These are phyloP conservation scores for Heterochromis multidens DNA, from an alignment of 2,113 vertebrate genomes.

Conservation along the genomic window DNA sequence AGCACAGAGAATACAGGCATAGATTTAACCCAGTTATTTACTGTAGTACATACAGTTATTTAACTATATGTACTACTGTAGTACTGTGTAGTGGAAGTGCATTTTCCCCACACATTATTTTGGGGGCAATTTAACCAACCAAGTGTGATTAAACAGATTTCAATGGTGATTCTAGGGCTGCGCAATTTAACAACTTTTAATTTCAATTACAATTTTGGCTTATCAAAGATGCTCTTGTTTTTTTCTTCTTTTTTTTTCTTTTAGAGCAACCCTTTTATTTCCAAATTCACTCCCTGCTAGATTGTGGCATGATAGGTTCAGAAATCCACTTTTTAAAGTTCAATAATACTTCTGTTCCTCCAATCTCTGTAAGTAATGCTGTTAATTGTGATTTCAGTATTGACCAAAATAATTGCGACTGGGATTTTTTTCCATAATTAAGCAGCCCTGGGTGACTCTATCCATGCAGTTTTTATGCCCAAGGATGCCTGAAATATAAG, in stretches of 20 bases:
- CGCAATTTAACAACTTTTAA: background rate
- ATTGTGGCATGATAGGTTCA: background rate
- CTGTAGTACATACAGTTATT: too few species aligned
- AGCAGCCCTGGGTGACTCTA: background rate
- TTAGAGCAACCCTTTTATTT: fast-evolving
- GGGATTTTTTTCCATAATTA: background rate
- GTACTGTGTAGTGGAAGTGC: too few species aligned
- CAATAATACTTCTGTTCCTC: background rate
- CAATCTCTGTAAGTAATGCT: background rate
- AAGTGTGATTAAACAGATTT: background rate
- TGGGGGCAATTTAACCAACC: background rate
- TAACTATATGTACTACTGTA: too few species aligned
- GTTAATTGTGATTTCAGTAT: background rate
- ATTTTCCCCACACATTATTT: too few species aligned
- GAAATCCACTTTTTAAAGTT: background rate
- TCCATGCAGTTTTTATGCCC: too few species aligned
- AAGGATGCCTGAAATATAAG: background rate
- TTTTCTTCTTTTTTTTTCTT: background rate
- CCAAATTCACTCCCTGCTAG: background rate
- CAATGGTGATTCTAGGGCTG: background rate
- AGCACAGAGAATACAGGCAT: too few species aligned
- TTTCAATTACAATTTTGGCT: background rate
- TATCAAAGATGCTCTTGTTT: background rate
- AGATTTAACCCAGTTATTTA: too few species aligned
- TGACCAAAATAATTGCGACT: background rate